Evolutionary conservation across 2,113 vertebrate species (phyloP), one percentile per base, ranked within the genome.

Genomic region (Cynocephalus volans): DNA sequence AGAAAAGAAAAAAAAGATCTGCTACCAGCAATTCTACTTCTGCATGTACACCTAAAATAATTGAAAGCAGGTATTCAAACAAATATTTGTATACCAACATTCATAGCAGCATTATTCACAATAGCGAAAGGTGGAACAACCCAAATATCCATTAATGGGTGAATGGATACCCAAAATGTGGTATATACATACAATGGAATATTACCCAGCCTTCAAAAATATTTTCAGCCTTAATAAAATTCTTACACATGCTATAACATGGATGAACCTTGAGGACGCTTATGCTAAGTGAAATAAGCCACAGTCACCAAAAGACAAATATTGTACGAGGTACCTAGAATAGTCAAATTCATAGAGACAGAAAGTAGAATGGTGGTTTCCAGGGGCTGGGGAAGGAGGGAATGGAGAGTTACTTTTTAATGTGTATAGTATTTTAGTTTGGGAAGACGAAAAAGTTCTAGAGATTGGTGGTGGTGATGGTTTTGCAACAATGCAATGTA

Each of bases 181-280:
- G 13, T 79, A 26, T 48, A 14, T 26, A 79, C 19, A 64, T 48
- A 13, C 45, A 90, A 13, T 11, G 33, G 18, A 41, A 31, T 50
- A 60, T 31, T 60, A 67, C 69, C 70, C 36, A n/a, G 33, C 54
- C 62, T 89, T 70, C 13, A 48, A 77, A 58, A 48, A 50, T 83
- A 70, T 52, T 54, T 83, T 72, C 52, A 41, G 18, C 36, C 48
- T 93, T 73, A 33, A 86, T 86, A 86, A 85, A 70, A 50, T 79
- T 84, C n/a, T 33, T 26, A 50, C 12, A 52, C 13, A 18, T 58
- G 64, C 69, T 95, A 65, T 23, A 75, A 31, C 48, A 11, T 67
- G 28, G 79, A 56, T 83, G 67, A 95, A 95, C 31, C 64, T 72
- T 70, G 72, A 96, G 79, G 64, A 33, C 54, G 41, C 41, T 85